Evolutionary conservation across 2,888 invertebrate species (phyloP), one percentile per base, ranked within the genome.

Genomic region (Drosophila rubida): DNA sequence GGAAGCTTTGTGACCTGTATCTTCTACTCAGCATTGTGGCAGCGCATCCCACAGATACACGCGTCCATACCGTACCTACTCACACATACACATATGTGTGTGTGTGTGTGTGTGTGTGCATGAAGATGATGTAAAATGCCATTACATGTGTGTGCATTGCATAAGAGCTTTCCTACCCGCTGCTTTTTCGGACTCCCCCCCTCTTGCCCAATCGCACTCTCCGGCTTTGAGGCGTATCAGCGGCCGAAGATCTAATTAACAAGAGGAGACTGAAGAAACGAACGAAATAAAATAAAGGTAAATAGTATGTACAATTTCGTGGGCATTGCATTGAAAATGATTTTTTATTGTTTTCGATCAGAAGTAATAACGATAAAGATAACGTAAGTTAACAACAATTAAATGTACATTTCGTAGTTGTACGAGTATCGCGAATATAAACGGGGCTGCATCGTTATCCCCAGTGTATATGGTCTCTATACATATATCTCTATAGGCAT

Each of bases 341-440:
- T 72, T 86, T 85, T 86, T 86, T 76, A 69, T 88, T 84, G 81
- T 75, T 81, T 80, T 67, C 59, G 75, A 87, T 81, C 87, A 78
- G 64, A 76, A 75, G 82, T 87, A 87, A 84, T 75, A 80, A 87
- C 75, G 51, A 69, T 81, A 78, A 75, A 59, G 74, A 53, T 76
- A 82, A 81, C 75, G 82, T 81, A 78, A 75, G 62, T 80, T 78
- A 80, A 75, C 83, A 85, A 88, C 88, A 83, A 86, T 83, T 88
- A 83, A 83, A 83, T 88, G 46, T 81, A 86, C 78, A 81, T 69
- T 75, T 65, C 61, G 55, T 60, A 51, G 50, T 27, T 70, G 71
- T 57, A n/a, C n/a, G n/a, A n/a, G n/a, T n/a, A 60, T 46, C 50
- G 11, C 69, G 57, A 27, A 61, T 61, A 35, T 48, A 69, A 54